Evolutionary conservation across 2,888 invertebrate genomes (phyloP).

Genomic region (Lasius platythorax): DNA sequence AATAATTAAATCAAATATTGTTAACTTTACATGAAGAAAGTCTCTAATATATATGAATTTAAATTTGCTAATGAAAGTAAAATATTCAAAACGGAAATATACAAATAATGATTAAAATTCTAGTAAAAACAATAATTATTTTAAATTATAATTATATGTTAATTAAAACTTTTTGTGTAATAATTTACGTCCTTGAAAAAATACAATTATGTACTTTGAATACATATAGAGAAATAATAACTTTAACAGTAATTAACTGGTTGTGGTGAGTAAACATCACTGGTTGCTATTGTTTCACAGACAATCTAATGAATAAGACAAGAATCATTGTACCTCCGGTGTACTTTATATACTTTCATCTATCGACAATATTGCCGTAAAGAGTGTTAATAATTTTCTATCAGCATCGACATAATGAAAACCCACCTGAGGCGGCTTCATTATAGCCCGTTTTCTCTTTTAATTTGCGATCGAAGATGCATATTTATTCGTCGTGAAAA

Average conservation of each 20-base stretch:
- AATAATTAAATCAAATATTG: not conserved
- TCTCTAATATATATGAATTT: not conserved
- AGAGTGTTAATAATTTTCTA: constrained; percentile 18
- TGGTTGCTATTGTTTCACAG: not conserved
- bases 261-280: not conserved
- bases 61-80: not conserved
- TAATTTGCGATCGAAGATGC: constrained; percentile 18
- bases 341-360: not conserved
- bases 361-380: not conserved
- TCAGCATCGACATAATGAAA: not conserved
- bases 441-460: constrained; percentile 22
- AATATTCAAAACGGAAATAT: not conserved
- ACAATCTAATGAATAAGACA: not conserved
- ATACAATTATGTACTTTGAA: constrained; percentile 1
- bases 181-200: not conserved
- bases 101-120: not conserved
- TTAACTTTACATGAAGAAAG: not conserved
- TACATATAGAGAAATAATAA: constrained; percentile 1
- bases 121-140: not conserved
- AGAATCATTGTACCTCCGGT: not conserved
- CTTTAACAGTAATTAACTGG: not conserved
- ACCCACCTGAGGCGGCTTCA: not conserved
- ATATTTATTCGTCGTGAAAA: constrained; percentile 3
- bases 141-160: not conserved
- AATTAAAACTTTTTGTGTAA: not conserved